phyloP scores from a whole-genome alignment of 2,797 vertebrate species.

The Cryptoblepharus egeriae region DNA sequence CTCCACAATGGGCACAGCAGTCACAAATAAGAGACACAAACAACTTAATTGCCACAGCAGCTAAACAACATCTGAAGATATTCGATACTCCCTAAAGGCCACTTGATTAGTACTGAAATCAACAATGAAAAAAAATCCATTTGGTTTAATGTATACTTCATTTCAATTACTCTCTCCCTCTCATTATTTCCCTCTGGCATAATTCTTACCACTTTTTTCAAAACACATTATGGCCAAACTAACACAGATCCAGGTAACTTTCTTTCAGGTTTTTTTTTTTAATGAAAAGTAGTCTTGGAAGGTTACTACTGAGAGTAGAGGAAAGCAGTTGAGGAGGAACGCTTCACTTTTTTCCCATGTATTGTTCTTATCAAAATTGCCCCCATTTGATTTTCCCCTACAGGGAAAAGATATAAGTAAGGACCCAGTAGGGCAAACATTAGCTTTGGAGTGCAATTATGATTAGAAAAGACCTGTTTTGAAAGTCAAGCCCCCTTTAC shows the following conservation, averaged over 20 bases:
- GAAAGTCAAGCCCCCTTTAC: no score
- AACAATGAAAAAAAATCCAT: slow-evolving; percentile 62
- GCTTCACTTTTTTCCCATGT: no score
- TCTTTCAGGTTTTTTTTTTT: not conserved
- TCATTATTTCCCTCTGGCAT: not conserved
- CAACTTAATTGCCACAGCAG: slow-evolving; percentile 54
- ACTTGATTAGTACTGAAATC: slow-evolving; percentile 66
- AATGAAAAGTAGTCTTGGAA: not conserved
- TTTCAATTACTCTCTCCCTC: slow-evolving; percentile 17
- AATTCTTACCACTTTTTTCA: not conserved
- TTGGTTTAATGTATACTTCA: slow-evolving; percentile 34
- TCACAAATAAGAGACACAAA: slow-evolving; percentile 24
- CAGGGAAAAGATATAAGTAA: no score
- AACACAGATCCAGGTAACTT: not conserved
- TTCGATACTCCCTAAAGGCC: slow-evolving; percentile 58
- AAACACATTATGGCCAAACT: not conserved
- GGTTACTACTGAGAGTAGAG: not conserved
- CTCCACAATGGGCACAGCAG: no score
- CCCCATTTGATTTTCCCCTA: not conserved
- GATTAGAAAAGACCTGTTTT: no score
- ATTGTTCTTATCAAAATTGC: not conserved
- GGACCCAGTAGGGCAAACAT: no score
- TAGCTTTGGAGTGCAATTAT: no score
- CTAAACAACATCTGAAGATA: slow-evolving; percentile 52
- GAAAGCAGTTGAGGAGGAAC: no score